Conservation (phyloP, 2,888 invertebrate genomes). For the Tridacna gigas region DNA sequence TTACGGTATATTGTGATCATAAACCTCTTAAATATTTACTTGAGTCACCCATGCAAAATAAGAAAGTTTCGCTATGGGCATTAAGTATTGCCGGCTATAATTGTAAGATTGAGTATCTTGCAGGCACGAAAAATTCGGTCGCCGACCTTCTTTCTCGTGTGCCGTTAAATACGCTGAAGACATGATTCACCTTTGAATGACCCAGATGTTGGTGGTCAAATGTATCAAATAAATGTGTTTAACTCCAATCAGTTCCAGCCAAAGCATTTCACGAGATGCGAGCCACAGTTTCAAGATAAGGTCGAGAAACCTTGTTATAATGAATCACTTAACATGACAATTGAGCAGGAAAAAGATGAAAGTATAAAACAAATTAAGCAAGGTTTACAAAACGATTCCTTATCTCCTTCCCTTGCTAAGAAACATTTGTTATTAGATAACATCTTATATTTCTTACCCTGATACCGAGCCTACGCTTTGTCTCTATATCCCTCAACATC, state of each 20-base stretch:
- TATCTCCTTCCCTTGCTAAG: neutral
- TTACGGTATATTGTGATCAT: slow-evolving; percentile 39
- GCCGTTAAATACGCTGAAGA: neutral
- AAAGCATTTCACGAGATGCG: neutral
- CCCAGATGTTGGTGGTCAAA: neutral
- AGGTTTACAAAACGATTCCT: neutral
- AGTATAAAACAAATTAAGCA: slow-evolving; percentile 1
- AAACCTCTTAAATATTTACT: slow-evolving; percentile 45
- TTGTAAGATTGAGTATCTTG: slow-evolving; percentile 44
- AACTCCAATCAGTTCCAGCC: neutral
- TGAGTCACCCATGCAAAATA: slow-evolving; percentile 50
- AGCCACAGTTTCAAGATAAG: neutral
- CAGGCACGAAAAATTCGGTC: slow-evolving; percentile 8
- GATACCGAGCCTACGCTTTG: slow-evolving; percentile 12
- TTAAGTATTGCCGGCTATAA: slow-evolving; percentile 49
- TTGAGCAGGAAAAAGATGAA: slow-evolving; percentile 27
- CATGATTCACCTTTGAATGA: neutral
- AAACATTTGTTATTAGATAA: slow-evolving; percentile 1
- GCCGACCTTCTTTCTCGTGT: neutral
- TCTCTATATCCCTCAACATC: neutral
- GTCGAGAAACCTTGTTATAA: slow-evolving; percentile 1
- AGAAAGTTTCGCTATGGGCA: slow-evolving; percentile 52
- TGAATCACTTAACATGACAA: slow-evolving; percentile 8
- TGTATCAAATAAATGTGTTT: neutral
- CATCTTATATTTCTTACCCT: slow-evolving; percentile 5